These are phyloP conservation scores for Trichogramma dendrolimi DNA, from an alignment of 2,888 invertebrate species.

Conservation along the genomic window DNA sequence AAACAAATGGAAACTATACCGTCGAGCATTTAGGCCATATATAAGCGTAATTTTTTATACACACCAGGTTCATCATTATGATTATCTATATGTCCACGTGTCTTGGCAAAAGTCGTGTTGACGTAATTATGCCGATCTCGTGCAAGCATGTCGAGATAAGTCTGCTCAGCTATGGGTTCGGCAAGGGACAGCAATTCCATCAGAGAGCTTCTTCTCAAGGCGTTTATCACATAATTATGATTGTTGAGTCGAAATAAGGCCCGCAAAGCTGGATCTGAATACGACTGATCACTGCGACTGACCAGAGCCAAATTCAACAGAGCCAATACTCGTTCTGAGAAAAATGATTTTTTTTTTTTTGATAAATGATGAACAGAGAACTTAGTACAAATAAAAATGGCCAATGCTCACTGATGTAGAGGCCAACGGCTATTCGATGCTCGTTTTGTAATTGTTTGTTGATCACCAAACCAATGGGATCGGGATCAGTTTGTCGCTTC, in stretches of 20 bases:
- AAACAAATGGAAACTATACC: too few species aligned
- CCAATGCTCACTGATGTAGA: conserved; percentile 71
- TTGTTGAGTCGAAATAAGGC: conserved; percentile 92
- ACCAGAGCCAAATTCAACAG: conserved; percentile 85
- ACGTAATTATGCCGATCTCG: conserved; percentile 46
- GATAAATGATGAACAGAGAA: neutral
- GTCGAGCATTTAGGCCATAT: too few species aligned
- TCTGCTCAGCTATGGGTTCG: conserved; percentile 80
- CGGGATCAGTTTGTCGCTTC: conserved; percentile 49
- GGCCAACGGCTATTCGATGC: conserved; percentile 67
- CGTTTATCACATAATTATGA: conserved; percentile 90
- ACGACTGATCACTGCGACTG: conserved; percentile 82
- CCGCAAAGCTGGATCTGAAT: conserved; percentile 78
- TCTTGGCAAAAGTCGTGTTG: conserved; percentile 45
- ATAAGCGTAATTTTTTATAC: neutral
- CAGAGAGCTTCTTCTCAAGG: conserved; percentile 78
- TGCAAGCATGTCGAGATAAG: conserved; percentile 70
- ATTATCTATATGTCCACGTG: conserved; percentile 43
- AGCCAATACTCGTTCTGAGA: conserved; percentile 79
- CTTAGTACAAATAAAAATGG: conserved; percentile 7
- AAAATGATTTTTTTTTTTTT: neutral
- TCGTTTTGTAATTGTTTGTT: conserved; percentile 56
- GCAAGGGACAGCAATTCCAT: conserved; percentile 76
- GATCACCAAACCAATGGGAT: conserved; percentile 57
- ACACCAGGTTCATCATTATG: conserved; percentile 46